Evolutionary conservation across 2,113 vertebrate genomes (phyloP).

Genomic region (Planiliza haematocheilus): DNA sequence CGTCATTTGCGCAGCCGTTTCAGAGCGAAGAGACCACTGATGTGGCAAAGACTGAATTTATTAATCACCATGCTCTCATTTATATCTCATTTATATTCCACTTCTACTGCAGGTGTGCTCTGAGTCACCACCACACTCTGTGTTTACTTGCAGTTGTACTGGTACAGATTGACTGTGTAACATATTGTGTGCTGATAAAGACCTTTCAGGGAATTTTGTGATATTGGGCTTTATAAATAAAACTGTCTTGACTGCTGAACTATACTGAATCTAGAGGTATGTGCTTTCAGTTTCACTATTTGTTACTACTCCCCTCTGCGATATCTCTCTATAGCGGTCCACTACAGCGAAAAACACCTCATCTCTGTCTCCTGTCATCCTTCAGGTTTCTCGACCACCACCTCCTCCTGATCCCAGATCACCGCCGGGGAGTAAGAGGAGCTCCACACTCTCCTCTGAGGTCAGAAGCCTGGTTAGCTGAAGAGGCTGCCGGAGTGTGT

Average conservation of each 20-base stretch:
- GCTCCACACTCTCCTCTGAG: constrained; percentile 22
- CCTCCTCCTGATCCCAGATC: constrained; percentile 2
- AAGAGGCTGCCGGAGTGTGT: neutral
- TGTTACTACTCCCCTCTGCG: too few species aligned
- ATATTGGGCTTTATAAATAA: neutral
- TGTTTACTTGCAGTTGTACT: too few species aligned
- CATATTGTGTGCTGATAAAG: neutral
- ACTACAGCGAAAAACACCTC: neutral
- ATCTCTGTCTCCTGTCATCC: constrained; percentile 3
- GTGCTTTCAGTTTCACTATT: too few species aligned
- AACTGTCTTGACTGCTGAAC: too few species aligned
- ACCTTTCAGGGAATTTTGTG: neutral
- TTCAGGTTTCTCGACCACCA: constrained; percentile 63
- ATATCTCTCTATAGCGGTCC: too few species aligned
- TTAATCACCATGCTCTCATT: neutral
- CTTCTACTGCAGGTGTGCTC: neutral
- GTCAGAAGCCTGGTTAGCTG: constrained; percentile 51
- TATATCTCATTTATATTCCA: neutral
- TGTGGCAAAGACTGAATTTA: neutral
- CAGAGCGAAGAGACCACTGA: neutral
- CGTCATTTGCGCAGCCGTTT: neutral
- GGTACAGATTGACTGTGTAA: too few species aligned
- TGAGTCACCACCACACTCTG: neutral
- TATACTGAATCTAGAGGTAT: too few species aligned
- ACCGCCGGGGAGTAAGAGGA: constrained; percentile 19